Percentiles rank a stretch among this genome's conserved stretches.
Conservation (phyloP, 2,113 vertebrate genomes). For the Heteronetta atricapilla region DNA sequence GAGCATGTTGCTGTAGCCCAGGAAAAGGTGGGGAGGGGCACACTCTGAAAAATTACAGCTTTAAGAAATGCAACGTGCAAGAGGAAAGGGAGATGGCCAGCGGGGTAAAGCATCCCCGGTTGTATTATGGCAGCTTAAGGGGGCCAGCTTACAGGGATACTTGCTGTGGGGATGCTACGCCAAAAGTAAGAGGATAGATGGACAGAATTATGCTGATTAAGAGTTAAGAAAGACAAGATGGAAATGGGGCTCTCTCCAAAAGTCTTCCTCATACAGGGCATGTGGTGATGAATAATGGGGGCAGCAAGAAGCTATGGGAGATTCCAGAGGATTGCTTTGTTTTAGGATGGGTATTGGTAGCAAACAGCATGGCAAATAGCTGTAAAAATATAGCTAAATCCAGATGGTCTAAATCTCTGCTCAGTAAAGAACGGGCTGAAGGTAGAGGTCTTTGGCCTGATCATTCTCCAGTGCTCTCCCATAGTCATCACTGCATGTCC, state of each 20-base stretch:
- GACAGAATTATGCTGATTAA: background rate
- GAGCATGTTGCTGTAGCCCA: background rate
- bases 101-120: background rate
- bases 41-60: background rate
- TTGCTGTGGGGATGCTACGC: background rate
- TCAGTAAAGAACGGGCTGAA: background rate
- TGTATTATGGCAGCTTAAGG: background rate
- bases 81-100: background rate
- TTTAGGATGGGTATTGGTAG: background rate
- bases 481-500: background rate
- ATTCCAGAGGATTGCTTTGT: background rate
- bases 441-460: background rate
- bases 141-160: fast-evolving
- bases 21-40: background rate
- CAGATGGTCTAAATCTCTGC: background rate
- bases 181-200: background rate
- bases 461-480: background rate
- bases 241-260: background rate
- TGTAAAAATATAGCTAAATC: background rate
- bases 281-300: background rate
- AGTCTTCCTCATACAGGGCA: fast-evolving
- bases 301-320: background rate
- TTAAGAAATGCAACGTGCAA: background rate
- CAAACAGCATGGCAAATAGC: background rate
- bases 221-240: background rate